Conservation (phyloP, 2,113 vertebrate species). For the Aegypius monachus region DNA sequence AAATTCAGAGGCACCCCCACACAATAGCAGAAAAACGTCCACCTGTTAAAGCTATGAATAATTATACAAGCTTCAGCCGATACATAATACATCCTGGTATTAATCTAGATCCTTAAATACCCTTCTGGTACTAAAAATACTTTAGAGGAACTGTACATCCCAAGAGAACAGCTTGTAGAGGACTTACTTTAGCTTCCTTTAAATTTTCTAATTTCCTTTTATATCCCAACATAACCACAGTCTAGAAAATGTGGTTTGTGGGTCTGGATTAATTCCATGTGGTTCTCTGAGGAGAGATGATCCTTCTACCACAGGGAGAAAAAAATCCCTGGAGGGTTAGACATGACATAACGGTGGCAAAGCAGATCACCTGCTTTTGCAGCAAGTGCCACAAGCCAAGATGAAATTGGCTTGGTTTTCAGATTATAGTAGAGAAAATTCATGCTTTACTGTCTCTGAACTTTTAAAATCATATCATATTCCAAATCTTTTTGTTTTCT, state of each 20-base stretch:
- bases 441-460: not conserved
- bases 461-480: not conserved
- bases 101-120: constrained; percentile 48
- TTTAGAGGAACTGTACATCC: constrained; percentile 23
- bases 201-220: constrained; percentile 32
- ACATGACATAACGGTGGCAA: not conserved
- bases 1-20: not conserved
- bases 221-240: not conserved
- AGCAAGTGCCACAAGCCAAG: not conserved
- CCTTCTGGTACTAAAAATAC: constrained; percentile 44
- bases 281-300: not conserved
- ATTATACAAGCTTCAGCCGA: not conserved
- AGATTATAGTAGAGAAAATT: not conserved
- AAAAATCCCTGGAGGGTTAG: not conserved
- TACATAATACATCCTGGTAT: constrained; percentile 53
- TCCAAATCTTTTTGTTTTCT: not conserved
- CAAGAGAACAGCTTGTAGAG: constrained; percentile 18
- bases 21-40: not conserved
- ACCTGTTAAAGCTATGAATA: constrained; percentile 53
- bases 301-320: not conserved
- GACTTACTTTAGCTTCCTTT: constrained; percentile 5
- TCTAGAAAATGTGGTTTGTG: constrained; percentile 24
- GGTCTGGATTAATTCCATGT: not conserved
- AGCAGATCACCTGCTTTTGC: not conserved
- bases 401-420: not conserved